phyloP scores from a whole-genome alignment of 2,797 vertebrate species.

The Staurois parvus region DNA sequence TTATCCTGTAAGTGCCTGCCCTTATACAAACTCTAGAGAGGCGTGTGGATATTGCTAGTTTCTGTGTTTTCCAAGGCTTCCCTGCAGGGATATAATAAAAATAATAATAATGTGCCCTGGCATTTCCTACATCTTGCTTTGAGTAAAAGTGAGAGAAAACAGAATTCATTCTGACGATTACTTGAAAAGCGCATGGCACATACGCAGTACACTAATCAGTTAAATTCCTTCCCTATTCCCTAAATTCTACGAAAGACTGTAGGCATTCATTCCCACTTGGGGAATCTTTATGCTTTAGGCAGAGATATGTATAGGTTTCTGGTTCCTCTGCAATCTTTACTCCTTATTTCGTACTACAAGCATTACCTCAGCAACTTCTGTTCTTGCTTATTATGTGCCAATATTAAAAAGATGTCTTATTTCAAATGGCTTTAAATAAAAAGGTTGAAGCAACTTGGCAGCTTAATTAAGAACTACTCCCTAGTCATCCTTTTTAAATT shows the following conservation, averaged over 20 bases:
- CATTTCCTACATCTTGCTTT: not conserved
- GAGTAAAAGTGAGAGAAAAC: not conserved
- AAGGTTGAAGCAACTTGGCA: constrained; percentile 53
- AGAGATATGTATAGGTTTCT: not conserved
- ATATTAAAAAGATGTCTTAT: constrained; percentile 55
- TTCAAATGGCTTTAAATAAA: constrained; percentile 54
- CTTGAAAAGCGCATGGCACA: not conserved
- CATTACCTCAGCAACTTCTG: constrained; percentile 21
- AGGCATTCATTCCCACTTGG: not conserved
- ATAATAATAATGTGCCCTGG: not conserved
- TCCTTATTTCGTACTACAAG: not conserved
- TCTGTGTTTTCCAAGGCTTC: not conserved
- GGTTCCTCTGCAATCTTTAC: not conserved
- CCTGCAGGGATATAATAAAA: not conserved
- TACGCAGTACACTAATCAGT: not conserved
- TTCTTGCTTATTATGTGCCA: constrained; percentile 34
- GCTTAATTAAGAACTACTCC: constrained; percentile 60
- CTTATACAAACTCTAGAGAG: too few species aligned
- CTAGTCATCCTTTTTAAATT: constrained; percentile 60
- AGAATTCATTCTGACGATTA: not conserved
- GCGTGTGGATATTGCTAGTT: not conserved
- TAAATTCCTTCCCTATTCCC: not conserved
- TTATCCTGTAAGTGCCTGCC: too few species aligned
- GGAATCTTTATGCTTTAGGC: not conserved
- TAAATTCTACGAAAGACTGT: not conserved